These are phyloP conservation scores for Spinus pinus DNA, from an alignment of 2,797 vertebrate genomes.

Conservation along the genomic window DNA sequence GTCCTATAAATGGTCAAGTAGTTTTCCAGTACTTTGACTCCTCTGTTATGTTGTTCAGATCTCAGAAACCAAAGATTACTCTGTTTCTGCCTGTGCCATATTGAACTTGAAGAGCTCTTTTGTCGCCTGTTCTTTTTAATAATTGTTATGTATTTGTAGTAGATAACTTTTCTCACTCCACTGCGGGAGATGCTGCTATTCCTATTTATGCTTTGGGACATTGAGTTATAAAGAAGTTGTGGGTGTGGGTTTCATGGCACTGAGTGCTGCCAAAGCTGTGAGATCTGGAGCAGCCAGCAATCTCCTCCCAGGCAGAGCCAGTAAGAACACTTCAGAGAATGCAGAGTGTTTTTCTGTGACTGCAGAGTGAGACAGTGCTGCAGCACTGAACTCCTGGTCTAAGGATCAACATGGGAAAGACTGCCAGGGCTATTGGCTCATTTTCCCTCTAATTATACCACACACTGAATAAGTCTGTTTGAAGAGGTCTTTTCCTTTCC, in stretches of 20 bases:
- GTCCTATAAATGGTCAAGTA: background rate
- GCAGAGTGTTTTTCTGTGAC: background rate
- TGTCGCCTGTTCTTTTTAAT: background rate
- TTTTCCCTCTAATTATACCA: background rate
- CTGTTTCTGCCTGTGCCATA: background rate
- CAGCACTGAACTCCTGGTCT: background rate
- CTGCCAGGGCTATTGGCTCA: background rate
- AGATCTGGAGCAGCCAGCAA: background rate
- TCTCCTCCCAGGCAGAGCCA: background rate
- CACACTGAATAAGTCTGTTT: background rate
- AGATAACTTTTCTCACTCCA: background rate
- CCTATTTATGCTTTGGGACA: background rate
- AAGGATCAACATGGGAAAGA: background rate
- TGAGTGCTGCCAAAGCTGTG: background rate
- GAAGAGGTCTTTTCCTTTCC: background rate
- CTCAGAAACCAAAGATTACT: background rate
- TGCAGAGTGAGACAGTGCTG: background rate
- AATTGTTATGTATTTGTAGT: background rate
- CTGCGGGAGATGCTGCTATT: background rate
- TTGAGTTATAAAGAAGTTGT: background rate
- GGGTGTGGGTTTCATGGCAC: background rate
- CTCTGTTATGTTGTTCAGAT: background rate
- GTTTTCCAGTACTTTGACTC: slow-evolving; percentile 2
- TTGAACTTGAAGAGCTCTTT: background rate
- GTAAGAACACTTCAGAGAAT: background rate